phyloP scores from a whole-genome alignment of 2,113 vertebrate genomes.

The Emydocephalus ijimae region DNA sequence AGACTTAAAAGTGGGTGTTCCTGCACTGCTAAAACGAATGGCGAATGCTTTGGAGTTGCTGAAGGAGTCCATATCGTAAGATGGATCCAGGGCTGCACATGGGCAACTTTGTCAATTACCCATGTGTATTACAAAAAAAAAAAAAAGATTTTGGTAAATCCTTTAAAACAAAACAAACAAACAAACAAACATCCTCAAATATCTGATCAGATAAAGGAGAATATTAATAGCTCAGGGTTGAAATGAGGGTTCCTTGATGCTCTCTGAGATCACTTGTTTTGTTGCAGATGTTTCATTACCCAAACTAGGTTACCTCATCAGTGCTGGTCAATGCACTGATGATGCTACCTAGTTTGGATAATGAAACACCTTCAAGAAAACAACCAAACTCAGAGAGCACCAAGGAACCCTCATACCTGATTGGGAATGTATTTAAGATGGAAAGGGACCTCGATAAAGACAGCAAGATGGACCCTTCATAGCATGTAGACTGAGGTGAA shows the following conservation, averaged over 20 bases:
- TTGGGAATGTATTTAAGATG: background rate
- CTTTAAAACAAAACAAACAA: background rate
- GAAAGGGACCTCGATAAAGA: background rate
- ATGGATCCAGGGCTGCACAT: background rate
- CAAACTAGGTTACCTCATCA: background rate
- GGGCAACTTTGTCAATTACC: background rate
- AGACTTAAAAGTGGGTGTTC: background rate
- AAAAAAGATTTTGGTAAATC: background rate
- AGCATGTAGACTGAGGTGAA: background rate
- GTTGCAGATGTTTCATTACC: background rate
- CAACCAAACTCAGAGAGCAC: background rate
- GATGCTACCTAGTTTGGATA: background rate
- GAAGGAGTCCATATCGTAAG: background rate
- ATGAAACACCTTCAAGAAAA: background rate
- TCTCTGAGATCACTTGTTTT: background rate
- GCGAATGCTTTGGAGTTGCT: background rate
- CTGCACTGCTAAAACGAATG: background rate
- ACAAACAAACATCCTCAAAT: background rate
- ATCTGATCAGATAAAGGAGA: background rate
- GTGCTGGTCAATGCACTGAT: background rate
- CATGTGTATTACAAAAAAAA: background rate
- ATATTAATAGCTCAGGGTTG: background rate
- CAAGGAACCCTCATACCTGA: background rate
- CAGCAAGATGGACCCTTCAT: background rate
- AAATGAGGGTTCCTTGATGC: background rate